Conservation (phyloP, 2,797 vertebrate genomes). For the Allobates femoralis region DNA sequence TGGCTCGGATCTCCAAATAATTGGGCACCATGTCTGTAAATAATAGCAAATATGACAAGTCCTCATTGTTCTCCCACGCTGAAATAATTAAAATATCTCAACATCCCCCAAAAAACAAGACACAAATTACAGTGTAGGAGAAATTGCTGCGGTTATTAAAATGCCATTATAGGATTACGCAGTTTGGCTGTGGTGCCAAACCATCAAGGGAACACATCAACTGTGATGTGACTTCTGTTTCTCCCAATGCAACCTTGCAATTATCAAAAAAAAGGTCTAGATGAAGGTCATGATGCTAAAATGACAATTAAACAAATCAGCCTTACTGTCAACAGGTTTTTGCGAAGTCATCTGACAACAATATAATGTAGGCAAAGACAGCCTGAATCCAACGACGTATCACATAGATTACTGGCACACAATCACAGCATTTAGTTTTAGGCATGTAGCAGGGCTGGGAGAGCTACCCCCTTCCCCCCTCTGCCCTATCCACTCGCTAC, state of each 20-base stretch:
- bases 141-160: not conserved
- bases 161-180: not conserved
- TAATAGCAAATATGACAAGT: not conserved
- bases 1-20: not conserved
- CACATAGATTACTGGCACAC: too few species aligned
- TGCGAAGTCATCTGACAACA: too few species aligned
- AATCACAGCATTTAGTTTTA: too few species aligned
- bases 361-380: too few species aligned
- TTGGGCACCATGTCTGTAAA: not conserved
- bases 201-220: not conserved
- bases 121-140: not conserved
- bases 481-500: too few species aligned
- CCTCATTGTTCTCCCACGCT: not conserved
- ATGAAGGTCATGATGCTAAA: too few species aligned
- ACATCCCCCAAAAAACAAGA: not conserved
- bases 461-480: too few species aligned
- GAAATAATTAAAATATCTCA: conserved; percentile 2
- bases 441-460: too few species aligned
- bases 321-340: too few species aligned
- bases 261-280: too few species aligned
- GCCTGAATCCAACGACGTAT: too few species aligned
- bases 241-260: not conserved
- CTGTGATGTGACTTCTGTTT: not conserved
- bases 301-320: too few species aligned
- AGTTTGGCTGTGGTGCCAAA: not conserved